Evolutionary conservation across 2,888 invertebrate genomes (phyloP).

Genomic region (Tubiluchus corallicola): DNA sequence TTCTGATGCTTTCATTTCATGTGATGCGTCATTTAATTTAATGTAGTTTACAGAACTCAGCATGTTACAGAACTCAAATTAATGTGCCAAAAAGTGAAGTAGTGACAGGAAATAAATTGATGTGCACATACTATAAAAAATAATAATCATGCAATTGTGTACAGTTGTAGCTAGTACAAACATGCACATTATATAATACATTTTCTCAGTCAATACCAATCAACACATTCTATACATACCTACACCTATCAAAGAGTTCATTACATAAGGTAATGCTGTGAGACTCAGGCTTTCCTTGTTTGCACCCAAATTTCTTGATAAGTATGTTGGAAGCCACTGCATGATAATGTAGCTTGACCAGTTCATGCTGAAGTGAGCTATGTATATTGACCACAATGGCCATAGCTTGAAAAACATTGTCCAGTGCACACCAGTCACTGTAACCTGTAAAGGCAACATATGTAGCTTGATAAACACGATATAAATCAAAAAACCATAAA

Average conservation of each 20-base stretch:
- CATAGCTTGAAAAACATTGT: slow-evolving; percentile 44
- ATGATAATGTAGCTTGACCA: slow-evolving; percentile 60
- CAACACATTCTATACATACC: slow-evolving; percentile 30
- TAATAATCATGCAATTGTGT: too few species aligned
- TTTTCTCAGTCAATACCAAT: background rate
- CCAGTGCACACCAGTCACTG: slow-evolving; percentile 40
- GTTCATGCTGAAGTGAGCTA: slow-evolving; percentile 58
- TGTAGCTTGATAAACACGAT: slow-evolving; percentile 4
- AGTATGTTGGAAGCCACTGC: slow-evolving; percentile 57
- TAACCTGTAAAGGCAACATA: slow-evolving; percentile 30
- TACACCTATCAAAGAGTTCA: slow-evolving; percentile 49
- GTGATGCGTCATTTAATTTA: too few species aligned
- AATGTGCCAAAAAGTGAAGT: too few species aligned
- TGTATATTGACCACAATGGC: slow-evolving; percentile 51
- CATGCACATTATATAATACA: background rate
- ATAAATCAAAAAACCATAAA: background rate
- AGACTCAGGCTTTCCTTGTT: slow-evolving; percentile 47
- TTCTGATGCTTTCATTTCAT: too few species aligned
- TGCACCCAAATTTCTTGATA: slow-evolving; percentile 42
- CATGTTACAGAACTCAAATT: too few species aligned
- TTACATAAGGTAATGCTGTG: slow-evolving; percentile 51
- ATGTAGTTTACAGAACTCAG: too few species aligned
- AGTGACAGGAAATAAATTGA: too few species aligned
- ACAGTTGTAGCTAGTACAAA: background rate
- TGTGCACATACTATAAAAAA: background rate